phyloP scores from a whole-genome alignment of 53 echinoderm and acorn worm species.

The Patiria pectinifera region DNA sequence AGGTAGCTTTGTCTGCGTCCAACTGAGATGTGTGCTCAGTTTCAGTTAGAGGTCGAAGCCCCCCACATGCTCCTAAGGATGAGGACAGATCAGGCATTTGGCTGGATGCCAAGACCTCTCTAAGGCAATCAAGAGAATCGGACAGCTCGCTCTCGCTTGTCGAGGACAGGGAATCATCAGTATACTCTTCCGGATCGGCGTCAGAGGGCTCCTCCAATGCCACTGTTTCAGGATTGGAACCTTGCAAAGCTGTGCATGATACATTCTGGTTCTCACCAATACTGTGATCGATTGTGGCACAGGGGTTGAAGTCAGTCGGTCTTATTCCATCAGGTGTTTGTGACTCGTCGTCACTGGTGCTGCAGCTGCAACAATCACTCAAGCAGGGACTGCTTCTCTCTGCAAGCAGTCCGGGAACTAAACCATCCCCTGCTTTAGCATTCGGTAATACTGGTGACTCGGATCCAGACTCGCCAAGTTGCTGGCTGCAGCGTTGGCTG shows the following conservation, averaged over 20 bases:
- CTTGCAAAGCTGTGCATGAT: not conserved
- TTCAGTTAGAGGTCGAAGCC: not conserved
- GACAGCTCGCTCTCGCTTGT: conserved; percentile 27
- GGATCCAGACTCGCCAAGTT: conserved; percentile 41
- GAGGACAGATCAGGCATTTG: not conserved
- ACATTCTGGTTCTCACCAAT: not conserved
- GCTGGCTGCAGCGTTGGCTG: conserved; percentile 66
- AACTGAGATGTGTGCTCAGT: not conserved
- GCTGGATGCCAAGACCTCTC: conserved; percentile 18
- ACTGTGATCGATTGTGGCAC: not conserved
- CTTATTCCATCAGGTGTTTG: not conserved
- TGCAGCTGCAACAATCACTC: conserved; percentile 60
- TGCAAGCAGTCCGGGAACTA: not conserved
- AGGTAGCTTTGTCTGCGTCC: conserved; percentile 7
- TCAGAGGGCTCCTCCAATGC: not conserved
- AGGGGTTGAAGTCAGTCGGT: not conserved
- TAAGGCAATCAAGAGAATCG: conserved; percentile 6
- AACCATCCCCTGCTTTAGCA: not conserved
- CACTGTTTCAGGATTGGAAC: not conserved
- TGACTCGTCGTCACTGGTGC: conserved; percentile 52
- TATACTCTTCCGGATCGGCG: not conserved
- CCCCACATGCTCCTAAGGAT: conserved; percentile 44
- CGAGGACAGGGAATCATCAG: conserved; percentile 11
- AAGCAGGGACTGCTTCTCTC: conserved; percentile 30
- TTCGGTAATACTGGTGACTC: not conserved